A percentile compares a stretch with the other conserved stretches of the same genome.
These are phyloP conservation scores for Orthosia incerta DNA, from an alignment of 2,888 invertebrate genomes.

Conservation along the genomic window DNA sequence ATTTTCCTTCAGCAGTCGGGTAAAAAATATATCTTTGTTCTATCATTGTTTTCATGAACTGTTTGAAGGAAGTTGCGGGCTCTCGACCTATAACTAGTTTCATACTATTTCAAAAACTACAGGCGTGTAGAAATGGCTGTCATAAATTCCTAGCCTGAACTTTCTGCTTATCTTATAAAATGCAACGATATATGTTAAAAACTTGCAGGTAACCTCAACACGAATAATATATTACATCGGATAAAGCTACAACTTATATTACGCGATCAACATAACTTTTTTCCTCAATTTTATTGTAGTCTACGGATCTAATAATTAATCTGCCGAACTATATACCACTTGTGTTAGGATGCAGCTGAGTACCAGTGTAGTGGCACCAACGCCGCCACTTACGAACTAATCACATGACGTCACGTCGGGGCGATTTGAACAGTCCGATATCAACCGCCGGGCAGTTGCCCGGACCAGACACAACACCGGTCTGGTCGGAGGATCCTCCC, in stretches of 20 bases:
- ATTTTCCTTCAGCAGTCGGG: too few species aligned
- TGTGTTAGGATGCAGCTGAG: too few species aligned
- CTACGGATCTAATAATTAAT: slow-evolving; percentile 38
- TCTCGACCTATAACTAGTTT: slow-evolving; percentile 46
- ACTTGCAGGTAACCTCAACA: slow-evolving; percentile 53
- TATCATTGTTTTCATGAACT: background rate
- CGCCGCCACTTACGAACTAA: too few species aligned
- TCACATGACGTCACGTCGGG: too few species aligned
- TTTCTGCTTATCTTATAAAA: slow-evolving; percentile 62
- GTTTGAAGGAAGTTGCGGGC: background rate
- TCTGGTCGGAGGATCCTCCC: too few species aligned
- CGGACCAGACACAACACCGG: too few species aligned
- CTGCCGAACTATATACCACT: too few species aligned
- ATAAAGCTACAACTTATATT: slow-evolving; percentile 36
- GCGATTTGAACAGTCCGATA: too few species aligned
- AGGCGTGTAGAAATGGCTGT: slow-evolving; percentile 53
- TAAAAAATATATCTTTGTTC: background rate
- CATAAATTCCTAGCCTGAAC: slow-evolving; percentile 53
- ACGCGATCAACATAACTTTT: slow-evolving; percentile 28
- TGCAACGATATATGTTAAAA: slow-evolving; percentile 62
- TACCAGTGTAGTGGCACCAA: too few species aligned
- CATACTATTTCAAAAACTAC: slow-evolving; percentile 55
- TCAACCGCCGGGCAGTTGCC: too few species aligned
- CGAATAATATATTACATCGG: slow-evolving; percentile 49
- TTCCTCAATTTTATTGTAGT: slow-evolving; percentile 36